Conservation (phyloP, 2,113 vertebrate species). For the Salvelinus fontinalis region DNA sequence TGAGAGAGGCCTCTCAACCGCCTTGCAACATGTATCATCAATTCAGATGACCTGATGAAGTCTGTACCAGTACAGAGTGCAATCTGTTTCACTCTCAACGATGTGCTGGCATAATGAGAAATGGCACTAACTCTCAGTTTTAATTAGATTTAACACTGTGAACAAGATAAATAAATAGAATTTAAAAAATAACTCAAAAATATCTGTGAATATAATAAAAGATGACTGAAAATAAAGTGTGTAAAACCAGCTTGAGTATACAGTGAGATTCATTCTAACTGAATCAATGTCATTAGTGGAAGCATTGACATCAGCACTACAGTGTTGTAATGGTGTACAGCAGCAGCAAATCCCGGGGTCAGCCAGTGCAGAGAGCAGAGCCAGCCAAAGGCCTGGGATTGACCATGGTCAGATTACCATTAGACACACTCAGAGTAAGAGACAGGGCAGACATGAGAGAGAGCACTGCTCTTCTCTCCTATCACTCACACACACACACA, state of each 20-base stretch:
- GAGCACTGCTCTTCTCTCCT: constrained; percentile 25
- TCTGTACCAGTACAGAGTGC: constrained; percentile 60
- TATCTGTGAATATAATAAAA: background rate
- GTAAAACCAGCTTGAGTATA: background rate
- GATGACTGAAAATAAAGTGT: background rate
- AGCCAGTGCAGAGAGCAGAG: constrained; percentile 27
- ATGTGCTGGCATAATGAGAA: constrained; percentile 31
- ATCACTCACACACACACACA: constrained; percentile 17
- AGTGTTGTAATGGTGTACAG: constrained; percentile 31
- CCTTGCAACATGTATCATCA: constrained; percentile 67
- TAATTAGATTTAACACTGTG: background rate
- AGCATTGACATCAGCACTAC: constrained; percentile 59
- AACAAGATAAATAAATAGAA: background rate
- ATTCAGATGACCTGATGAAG: constrained; percentile 74
- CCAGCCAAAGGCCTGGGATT: constrained; percentile 7
- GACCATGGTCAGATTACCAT: constrained; percentile 29
- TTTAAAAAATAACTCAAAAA: background rate
- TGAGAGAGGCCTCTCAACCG: constrained; percentile 26
- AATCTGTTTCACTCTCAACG: constrained; percentile 57
- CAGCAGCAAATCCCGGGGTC: constrained; percentile 45
- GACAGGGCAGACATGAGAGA: constrained; percentile 10
- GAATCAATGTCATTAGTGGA: constrained; percentile 70
- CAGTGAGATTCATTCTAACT: constrained; percentile 22
- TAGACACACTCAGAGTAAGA: constrained; percentile 30
- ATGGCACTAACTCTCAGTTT: background rate